phyloP scores from a whole-genome alignment of 2,797 vertebrate genomes.

The Intellagama lesueurii region DNA sequence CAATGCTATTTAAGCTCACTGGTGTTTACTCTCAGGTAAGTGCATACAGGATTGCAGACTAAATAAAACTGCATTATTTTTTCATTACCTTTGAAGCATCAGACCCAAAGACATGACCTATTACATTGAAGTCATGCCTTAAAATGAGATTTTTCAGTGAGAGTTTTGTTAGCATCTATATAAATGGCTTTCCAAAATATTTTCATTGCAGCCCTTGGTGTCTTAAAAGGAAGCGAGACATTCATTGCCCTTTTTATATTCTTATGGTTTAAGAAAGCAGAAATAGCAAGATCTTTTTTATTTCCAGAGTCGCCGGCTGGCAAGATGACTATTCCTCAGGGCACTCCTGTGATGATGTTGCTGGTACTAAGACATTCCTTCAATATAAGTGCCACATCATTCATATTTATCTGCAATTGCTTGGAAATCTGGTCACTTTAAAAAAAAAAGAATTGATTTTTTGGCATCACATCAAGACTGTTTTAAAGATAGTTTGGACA shows the following conservation, averaged over 20 bases:
- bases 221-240: slow-evolving; percentile 6
- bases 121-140: neutral
- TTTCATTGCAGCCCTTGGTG: slow-evolving; percentile 1
- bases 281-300: slow-evolving; percentile 16
- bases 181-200: neutral
- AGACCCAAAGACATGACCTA: neutral
- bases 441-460: neutral
- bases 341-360: slow-evolving; percentile 22
- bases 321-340: slow-evolving; percentile 19
- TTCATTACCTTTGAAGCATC: neutral
- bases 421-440: slow-evolving; percentile 9
- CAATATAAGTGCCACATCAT: slow-evolving; percentile 18
- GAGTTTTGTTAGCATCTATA: neutral
- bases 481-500: neutral
- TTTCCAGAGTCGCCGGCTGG: slow-evolving; percentile 7
- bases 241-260: slow-evolving; percentile 12
- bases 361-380: slow-evolving; percentile 16
- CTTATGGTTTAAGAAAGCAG: slow-evolving; percentile 23
- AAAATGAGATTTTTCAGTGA: neutral
- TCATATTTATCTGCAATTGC: slow-evolving; percentile 21
- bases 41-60: neutral
- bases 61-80: neutral
- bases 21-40: neutral
- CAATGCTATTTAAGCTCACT: neutral
- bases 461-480: neutral